These are phyloP conservation scores for Strongylocentrotus purpuratus DNA, from an alignment of 35 echinoderm and acorn worm genomes.

Conservation along the genomic window DNA sequence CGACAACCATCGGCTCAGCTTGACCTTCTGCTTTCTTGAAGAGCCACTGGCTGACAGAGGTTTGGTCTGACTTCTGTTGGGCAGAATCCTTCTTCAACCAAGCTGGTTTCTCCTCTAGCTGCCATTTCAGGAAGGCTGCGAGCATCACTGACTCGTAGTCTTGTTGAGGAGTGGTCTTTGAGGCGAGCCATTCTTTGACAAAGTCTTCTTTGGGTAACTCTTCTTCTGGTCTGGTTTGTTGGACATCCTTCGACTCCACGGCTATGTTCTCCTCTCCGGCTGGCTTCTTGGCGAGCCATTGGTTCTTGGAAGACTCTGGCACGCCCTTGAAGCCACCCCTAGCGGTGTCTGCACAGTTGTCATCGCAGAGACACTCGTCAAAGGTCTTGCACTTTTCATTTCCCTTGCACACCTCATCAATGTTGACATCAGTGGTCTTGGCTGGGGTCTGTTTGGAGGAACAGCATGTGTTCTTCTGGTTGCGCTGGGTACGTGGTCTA, in stretches of 20 bases:
- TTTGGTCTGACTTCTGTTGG: neutral
- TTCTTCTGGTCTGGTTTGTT: neutral
- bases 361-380: conserved; percentile 40
- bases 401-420: conserved; percentile 24
- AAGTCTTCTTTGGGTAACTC: neutral
- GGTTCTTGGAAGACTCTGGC: conserved; percentile 35
- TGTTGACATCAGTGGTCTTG: conserved; percentile 22
- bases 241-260: neutral
- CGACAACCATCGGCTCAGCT: neutral
- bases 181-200: neutral
- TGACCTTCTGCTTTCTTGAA: neutral
- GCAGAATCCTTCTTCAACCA: conserved; percentile 10
- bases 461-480: neutral
- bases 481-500: neutral
- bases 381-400: conserved; percentile 43
- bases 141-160: conserved; percentile 5
- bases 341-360: conserved; percentile 8
- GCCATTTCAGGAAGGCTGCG: conserved; percentile 2
- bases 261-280: neutral
- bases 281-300: neutral
- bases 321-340: neutral
- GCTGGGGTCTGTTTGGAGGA: neutral
- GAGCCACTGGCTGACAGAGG: neutral
- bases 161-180: neutral
- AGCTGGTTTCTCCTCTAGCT: neutral